A percentile compares a stretch with the other conserved stretches of the same genome.
Conservation (phyloP, 2,113 vertebrate genomes). For the Macaca nemestrina region DNA sequence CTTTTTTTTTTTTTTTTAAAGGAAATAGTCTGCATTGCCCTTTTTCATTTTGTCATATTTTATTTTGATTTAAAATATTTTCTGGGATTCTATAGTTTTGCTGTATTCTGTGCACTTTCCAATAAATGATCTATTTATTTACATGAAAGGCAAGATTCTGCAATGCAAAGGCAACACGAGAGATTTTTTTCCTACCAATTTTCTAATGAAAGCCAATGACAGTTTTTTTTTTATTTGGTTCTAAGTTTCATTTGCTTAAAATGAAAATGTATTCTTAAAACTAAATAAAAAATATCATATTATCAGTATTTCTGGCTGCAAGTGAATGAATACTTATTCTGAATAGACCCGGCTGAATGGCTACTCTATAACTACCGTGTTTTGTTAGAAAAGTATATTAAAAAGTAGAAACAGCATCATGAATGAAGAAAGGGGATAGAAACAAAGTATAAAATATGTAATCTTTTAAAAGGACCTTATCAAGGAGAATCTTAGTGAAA, state of each 20-base stretch:
- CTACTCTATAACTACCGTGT: slow-evolving; percentile 76
- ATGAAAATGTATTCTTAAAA: slow-evolving; percentile 82
- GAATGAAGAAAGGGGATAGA: slow-evolving; percentile 81
- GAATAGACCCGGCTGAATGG: slow-evolving; percentile 84
- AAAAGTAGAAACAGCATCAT: slow-evolving; percentile 83
- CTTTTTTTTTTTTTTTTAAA: slow-evolving; percentile 55
- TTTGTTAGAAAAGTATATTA: slow-evolving; percentile 86
- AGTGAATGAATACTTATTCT: slow-evolving; percentile 79
- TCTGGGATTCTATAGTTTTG: slow-evolving; percentile 74
- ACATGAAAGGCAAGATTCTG: slow-evolving; percentile 81
- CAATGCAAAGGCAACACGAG: slow-evolving; percentile 72
- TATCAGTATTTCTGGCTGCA: slow-evolving; percentile 82
- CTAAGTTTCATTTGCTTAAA: slow-evolving; percentile 81
- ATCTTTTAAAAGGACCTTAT: slow-evolving; percentile 81
- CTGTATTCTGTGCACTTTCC: slow-evolving; percentile 73
- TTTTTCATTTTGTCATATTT: slow-evolving; percentile 74
- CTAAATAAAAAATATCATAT: slow-evolving; percentile 83
- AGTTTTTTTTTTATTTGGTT: slow-evolving; percentile 77
- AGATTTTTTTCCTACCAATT: slow-evolving; percentile 78
- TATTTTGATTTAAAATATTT: slow-evolving; percentile 79
- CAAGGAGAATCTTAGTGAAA: slow-evolving; percentile 84
- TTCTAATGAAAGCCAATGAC: slow-evolving; percentile 76
- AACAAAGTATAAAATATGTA: slow-evolving; percentile 85
- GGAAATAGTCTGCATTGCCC: slow-evolving; percentile 64
- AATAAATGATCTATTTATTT: slow-evolving; percentile 86